A percentile compares a stretch with the other conserved stretches of the same genome.
These are phyloP conservation scores for Danio kyathit DNA, from an alignment of 2,797 vertebrate species.

Conservation along the genomic window DNA sequence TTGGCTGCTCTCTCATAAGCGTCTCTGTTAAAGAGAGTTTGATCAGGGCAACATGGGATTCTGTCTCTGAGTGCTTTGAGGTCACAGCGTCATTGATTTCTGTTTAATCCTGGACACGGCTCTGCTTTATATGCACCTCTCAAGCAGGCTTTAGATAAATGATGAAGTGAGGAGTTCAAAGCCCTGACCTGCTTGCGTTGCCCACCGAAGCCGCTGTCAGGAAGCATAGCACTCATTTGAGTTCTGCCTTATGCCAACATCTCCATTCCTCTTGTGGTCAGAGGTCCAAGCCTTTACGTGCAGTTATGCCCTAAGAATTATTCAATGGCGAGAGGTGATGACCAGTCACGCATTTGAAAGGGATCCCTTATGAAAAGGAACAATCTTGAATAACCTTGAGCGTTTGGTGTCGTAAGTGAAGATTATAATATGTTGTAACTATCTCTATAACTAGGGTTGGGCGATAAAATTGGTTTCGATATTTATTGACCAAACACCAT, in stretches of 20 bases:
- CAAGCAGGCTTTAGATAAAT: constrained; percentile 57
- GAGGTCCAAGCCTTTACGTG: constrained; percentile 14
- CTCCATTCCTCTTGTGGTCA: constrained; percentile 20
- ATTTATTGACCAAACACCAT: too few relatives aligned
- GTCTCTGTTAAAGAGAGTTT: constrained; percentile 49
- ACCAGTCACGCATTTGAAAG: constrained; percentile 14
- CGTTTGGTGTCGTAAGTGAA: background rate
- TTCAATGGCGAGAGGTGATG: constrained; percentile 31
- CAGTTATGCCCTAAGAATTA: constrained; percentile 20
- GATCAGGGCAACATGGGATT: constrained; percentile 48
- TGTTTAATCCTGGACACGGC: constrained; percentile 46
- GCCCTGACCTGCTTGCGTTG: constrained; percentile 49
- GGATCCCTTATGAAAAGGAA: constrained; percentile 2
- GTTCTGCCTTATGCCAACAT: constrained; percentile 38
- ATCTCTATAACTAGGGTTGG: too few relatives aligned
- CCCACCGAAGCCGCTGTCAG: constrained; percentile 45
- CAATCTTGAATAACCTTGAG: constrained; percentile 8
- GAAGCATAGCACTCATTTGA: constrained; percentile 34
- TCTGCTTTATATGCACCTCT: constrained; percentile 57
- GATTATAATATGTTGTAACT: background rate
- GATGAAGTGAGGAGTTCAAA: constrained; percentile 53
- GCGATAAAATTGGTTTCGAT: too few relatives aligned
- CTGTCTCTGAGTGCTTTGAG: constrained; percentile 32
- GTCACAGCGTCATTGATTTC: constrained; percentile 55
- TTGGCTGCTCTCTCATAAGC: constrained; percentile 20